These are phyloP conservation scores for Chelonus formosanus DNA, from an alignment of 2,888 invertebrate genomes.

Conservation along the genomic window DNA sequence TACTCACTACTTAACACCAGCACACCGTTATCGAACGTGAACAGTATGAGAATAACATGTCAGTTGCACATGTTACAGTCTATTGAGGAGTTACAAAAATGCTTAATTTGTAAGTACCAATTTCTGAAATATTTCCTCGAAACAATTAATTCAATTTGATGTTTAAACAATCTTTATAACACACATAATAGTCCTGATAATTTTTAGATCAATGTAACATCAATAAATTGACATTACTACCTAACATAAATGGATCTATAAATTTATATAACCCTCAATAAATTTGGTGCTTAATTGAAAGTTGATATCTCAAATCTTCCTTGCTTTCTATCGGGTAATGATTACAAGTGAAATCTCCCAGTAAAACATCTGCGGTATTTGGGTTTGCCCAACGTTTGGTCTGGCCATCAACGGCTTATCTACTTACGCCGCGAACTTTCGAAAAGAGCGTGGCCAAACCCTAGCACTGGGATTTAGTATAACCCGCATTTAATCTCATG, in stretches of 20 bases:
- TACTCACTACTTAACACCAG: constrained; percentile 30
- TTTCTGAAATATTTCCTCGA: too few relatives aligned
- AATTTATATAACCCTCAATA: too few relatives aligned
- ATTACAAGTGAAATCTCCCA: constrained; percentile 5
- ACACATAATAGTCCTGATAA: not conserved
- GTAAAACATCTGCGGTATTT: constrained; percentile 18
- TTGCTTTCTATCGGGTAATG: not conserved
- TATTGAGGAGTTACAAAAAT: constrained; percentile 13
- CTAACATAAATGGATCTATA: too few relatives aligned
- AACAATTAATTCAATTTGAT: not conserved
- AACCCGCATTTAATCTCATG: too few relatives aligned
- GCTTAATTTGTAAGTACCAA: constrained; percentile 4
- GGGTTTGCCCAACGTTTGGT: constrained; percentile 2
- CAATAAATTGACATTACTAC: too few relatives aligned
- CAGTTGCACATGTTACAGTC: constrained; percentile 17
- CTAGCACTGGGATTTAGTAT: too few relatives aligned
- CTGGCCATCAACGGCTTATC: constrained; percentile 37
- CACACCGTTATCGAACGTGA: constrained; percentile 27
- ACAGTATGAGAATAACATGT: constrained; percentile 19
- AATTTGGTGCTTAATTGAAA: too few relatives aligned
- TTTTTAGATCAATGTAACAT: not conserved
- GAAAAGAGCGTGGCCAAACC: constrained; percentile 24
- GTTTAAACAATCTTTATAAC: not conserved
- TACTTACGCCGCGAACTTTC: constrained; percentile 31
- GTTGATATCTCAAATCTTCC: too few relatives aligned